These are phyloP conservation scores for Athalia cordata DNA, from an alignment of 2,888 invertebrate species.

Conservation along the genomic window DNA sequence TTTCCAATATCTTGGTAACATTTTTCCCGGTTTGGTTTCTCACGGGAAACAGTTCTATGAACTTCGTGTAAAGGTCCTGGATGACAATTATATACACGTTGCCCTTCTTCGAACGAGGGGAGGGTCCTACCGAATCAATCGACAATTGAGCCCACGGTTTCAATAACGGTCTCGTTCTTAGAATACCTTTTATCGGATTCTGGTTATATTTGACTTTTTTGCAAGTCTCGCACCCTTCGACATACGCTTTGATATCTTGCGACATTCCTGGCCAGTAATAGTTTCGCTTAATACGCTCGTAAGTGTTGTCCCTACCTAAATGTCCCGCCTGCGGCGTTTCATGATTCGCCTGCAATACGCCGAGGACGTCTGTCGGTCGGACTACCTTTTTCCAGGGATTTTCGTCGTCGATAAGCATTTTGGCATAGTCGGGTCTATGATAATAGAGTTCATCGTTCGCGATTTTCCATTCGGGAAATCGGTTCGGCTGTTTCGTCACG, in stretches of 20 bases:
- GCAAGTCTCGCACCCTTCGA: slow-evolving; percentile 42
- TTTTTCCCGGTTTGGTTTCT: slow-evolving; percentile 18
- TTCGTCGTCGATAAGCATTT: slow-evolving; percentile 36
- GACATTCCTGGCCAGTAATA: slow-evolving; percentile 38
- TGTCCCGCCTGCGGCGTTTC: no score
- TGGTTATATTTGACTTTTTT: slow-evolving; percentile 45
- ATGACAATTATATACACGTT: slow-evolving; percentile 18
- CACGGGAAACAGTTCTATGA: slow-evolving; percentile 27
- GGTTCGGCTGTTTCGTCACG: no score
- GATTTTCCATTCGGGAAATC: no score
- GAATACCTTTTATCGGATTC: not conserved
- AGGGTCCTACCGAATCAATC: slow-evolving; percentile 15
- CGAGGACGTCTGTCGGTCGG: no score
- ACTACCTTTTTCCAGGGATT: slow-evolving; percentile 14
- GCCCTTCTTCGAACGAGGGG: slow-evolving; percentile 3
- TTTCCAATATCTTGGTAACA: slow-evolving; percentile 41
- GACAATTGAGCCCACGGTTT: slow-evolving; percentile 27
- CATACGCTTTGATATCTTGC: slow-evolving; percentile 39
- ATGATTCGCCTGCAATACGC: no score
- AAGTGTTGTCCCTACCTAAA: no score
- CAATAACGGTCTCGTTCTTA: slow-evolving; percentile 14
- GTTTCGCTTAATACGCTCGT: no score
- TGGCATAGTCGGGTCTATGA: slow-evolving; percentile 14
- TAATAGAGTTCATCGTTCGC: slow-evolving; percentile 30
- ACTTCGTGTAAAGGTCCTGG: slow-evolving; percentile 3